Evolutionary conservation across 2,888 invertebrate species (phyloP).

Genomic region (Drosophila crucigera): DNA sequence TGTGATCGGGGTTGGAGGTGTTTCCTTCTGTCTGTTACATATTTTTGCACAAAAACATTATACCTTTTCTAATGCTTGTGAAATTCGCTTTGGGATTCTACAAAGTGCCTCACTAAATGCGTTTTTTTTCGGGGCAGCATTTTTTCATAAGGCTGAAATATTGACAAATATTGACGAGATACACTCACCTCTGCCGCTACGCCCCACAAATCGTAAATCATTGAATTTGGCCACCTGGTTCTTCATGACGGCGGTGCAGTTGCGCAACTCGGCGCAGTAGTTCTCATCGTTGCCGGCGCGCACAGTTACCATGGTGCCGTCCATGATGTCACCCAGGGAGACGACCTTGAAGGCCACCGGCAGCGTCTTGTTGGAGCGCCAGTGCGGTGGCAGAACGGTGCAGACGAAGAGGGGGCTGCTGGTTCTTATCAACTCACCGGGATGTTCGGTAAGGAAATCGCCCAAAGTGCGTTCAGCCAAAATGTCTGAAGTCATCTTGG

Average conservation of each 20-base stretch:
- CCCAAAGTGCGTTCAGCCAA: conserved; percentile 94
- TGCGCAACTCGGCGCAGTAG: conserved; percentile 97
- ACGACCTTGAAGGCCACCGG: conserved; percentile 99
- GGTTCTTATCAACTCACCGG: conserved; percentile 96
- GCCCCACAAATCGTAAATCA: conserved; percentile 98
- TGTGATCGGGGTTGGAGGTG: too few relatives aligned
- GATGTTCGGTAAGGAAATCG: conserved; percentile 95
- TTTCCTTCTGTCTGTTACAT: too few relatives aligned
- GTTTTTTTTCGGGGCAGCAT: too few relatives aligned
- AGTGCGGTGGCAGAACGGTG: conserved; percentile 97
- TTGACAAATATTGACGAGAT: background rate
- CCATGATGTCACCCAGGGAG: conserved; percentile 96
- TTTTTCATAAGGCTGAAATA: accelerated
- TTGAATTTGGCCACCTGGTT: conserved; percentile 99
- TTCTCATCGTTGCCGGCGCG: conserved; percentile 99
- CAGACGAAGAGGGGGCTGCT: conserved; percentile 98
- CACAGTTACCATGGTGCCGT: conserved; percentile 98
- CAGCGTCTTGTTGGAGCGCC: conserved; percentile 99
- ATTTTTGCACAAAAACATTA: too few relatives aligned
- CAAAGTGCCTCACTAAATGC: too few relatives aligned
- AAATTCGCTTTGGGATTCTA: too few relatives aligned
- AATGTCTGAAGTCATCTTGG: conserved; percentile 96
- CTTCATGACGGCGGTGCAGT: conserved; percentile 98
- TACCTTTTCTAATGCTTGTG: too few relatives aligned
- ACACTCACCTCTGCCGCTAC: conserved; percentile 98